These are phyloP conservation scores for Chaetodon trifasciatus DNA, from an alignment of 2,797 vertebrate genomes.

Conservation along the genomic window DNA sequence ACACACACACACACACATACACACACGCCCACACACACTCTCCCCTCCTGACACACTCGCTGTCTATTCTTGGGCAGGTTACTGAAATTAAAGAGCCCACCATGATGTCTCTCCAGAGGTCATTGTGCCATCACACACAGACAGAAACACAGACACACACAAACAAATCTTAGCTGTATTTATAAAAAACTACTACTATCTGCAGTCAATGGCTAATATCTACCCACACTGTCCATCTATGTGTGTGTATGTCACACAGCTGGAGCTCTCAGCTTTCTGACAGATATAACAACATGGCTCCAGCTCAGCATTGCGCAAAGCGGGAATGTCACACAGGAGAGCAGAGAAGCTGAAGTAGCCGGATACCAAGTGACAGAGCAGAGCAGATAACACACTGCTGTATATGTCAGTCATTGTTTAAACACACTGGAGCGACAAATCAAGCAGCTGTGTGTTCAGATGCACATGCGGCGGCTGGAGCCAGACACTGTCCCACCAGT, in stretches of 20 bases:
- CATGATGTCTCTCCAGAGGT: constrained; percentile 66
- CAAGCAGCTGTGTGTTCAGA: not conserved
- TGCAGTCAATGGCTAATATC: not conserved
- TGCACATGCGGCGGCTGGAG: not conserved
- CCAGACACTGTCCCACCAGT: constrained; percentile 1
- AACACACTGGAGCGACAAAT: constrained; percentile 28
- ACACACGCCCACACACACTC: constrained; percentile 33
- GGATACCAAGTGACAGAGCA: constrained; percentile 13
- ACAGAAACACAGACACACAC: not conserved
- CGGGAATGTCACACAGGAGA: constrained; percentile 16
- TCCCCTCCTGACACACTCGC: constrained; percentile 73
- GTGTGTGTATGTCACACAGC: constrained; percentile 41
- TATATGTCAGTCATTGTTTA: constrained; percentile 17
- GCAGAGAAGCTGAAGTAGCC: not conserved
- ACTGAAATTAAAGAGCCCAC: constrained; percentile 86
- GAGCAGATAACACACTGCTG: constrained; percentile 2
- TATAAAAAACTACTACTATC: not conserved
- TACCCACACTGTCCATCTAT: not conserved
- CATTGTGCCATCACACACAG: constrained; percentile 56
- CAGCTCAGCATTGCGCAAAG: constrained; percentile 52
- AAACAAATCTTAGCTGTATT: not conserved
- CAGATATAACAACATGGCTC: constrained; percentile 46
- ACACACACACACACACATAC: constrained; percentile 5
- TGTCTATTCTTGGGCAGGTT: constrained; percentile 79
- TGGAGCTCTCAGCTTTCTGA: constrained; percentile 43